Conservation (phyloP, 2,113 vertebrate species). For the Ondatra zibethicus region DNA sequence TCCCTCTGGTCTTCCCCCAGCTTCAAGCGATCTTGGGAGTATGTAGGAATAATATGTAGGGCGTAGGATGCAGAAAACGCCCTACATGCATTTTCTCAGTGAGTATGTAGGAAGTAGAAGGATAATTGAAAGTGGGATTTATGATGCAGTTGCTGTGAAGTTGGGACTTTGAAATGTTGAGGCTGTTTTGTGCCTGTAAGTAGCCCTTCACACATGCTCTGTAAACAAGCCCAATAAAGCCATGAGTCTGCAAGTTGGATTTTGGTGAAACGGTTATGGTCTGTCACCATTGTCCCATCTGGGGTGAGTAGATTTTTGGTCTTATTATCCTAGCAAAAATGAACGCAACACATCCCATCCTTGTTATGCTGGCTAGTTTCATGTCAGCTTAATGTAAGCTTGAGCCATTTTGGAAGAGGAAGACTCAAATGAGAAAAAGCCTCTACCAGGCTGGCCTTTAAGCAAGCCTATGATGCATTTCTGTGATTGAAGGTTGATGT, state of each 20-base stretch:
- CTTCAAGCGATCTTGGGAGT: neutral
- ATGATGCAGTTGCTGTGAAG: neutral
- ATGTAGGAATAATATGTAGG: neutral
- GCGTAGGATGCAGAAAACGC: no score
- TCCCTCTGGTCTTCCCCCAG: neutral
- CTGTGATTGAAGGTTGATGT: neutral
- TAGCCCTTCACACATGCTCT: neutral
- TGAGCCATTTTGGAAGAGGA: neutral
- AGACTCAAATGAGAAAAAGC: neutral
- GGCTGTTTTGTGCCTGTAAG: neutral
- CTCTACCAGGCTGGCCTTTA: neutral
- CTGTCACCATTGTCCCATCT: neutral
- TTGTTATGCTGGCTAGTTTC: neutral
- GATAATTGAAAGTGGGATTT: neutral
- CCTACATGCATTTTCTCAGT: no score
- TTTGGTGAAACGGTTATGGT: neutral
- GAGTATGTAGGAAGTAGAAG: neutral
- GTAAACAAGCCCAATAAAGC: neutral
- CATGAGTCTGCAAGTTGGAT: neutral
- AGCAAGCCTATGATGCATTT: neutral
- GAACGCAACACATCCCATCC: neutral
- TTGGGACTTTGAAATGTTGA: neutral
- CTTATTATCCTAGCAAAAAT: neutral
- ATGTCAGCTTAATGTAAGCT: neutral
- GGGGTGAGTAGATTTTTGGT: neutral